Percentiles rank a stretch among this genome's conserved stretches.
Evolutionary conservation across 30 jellyfish, hydroid and myxozoan genomes (phyloP).

Genomic region (Chrysaora quinquecirrha): DNA sequence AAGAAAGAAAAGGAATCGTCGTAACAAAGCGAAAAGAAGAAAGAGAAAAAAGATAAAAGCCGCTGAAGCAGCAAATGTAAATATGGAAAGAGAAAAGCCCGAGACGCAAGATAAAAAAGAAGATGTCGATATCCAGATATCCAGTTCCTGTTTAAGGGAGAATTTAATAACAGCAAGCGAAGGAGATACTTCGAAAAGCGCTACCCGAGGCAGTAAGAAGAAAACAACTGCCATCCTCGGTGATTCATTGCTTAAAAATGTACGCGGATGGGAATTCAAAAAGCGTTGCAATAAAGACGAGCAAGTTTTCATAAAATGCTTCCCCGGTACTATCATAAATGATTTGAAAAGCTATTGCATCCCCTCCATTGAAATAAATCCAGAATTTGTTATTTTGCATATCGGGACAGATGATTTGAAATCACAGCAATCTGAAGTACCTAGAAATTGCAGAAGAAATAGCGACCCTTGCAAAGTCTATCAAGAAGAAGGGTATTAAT

Average conservation of each 20-base stretch:
- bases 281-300: background rate
- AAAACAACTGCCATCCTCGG: conserved; percentile 2
- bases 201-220: conserved; percentile 10
- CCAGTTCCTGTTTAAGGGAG: conserved; percentile 1
- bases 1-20: background rate
- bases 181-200: background rate
- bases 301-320: too few relatives aligned
- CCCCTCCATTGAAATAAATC: conserved; percentile 2
- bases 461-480: background rate
- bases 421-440: too few relatives aligned
- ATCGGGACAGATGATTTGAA: too few relatives aligned
- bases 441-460: background rate
- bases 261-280: conserved; percentile 11
- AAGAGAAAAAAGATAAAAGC: background rate
- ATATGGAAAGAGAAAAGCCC: background rate
- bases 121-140: background rate
- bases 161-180: background rate
- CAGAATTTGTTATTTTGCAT: too few relatives aligned
- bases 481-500: background rate
- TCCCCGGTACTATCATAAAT: conserved; percentile 8
- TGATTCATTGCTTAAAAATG: conserved; percentile 12
- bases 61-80: conserved; percentile 2
- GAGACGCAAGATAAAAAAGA: conserved; percentile 1
- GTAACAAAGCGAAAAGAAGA: background rate
- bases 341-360: conserved; percentile 14